phyloP scores from a whole-genome alignment of 92 coral and sea anemone genomes.

The Galaxea fascicularis region DNA sequence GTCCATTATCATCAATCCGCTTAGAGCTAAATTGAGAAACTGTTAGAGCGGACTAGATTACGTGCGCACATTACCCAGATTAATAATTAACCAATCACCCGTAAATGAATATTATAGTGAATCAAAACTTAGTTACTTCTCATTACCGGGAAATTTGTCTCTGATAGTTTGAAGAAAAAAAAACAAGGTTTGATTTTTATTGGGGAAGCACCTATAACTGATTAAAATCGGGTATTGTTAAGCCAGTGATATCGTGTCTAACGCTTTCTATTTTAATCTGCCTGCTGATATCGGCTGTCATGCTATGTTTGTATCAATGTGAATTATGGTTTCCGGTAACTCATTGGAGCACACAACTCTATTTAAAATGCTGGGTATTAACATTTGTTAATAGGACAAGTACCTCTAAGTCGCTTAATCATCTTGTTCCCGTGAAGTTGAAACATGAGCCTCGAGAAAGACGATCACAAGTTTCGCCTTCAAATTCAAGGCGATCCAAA shows the following conservation, averaged over 20 bases:
- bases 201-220: not conserved
- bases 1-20: no score
- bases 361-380: not conserved
- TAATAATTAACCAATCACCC: slow-evolving; percentile 19
- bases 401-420: not conserved
- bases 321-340: not conserved
- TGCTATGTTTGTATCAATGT: slow-evolving; percentile 7
- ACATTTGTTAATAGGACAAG: not conserved
- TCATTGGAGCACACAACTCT: not conserved
- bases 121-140: not conserved
- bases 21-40: no score
- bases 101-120: slow-evolving; percentile 1
- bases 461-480: slow-evolving; percentile 4
- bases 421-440: not conserved
- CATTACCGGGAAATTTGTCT: not conserved
- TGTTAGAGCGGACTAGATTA: no score
- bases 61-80: not conserved
- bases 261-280: not conserved
- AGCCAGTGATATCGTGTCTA: not conserved
- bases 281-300: not conserved
- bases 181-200: not conserved
- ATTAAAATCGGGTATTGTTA: not conserved
- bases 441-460: slow-evolving; percentile 13
- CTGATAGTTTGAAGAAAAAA: no score
- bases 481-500: slow-evolving; percentile 20